These are phyloP conservation scores for Lamprotornis superbus DNA, from an alignment of 2,113 vertebrate genomes.

Conservation along the genomic window DNA sequence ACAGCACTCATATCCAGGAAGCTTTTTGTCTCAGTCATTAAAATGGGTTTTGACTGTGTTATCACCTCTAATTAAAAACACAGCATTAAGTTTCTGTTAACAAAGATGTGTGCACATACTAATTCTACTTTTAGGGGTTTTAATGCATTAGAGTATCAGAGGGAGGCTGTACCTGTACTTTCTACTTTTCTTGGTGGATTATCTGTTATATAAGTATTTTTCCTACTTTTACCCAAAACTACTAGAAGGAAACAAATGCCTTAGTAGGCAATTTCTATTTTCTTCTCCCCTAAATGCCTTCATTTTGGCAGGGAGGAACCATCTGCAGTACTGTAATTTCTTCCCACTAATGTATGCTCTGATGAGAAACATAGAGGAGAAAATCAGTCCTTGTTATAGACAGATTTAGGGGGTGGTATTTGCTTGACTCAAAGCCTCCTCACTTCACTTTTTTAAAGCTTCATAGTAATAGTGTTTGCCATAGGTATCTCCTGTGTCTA, in stretches of 20 bases:
- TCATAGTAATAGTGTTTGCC: not conserved
- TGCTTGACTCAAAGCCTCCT: not conserved
- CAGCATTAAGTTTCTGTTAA: not conserved
- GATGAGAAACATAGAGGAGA: not conserved
- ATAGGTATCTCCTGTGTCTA: not conserved
- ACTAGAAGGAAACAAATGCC: slow-evolving; percentile 29
- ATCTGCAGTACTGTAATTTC: slow-evolving; percentile 42
- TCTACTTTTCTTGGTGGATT: not conserved
- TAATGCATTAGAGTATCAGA: not conserved
- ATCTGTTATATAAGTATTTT: not conserved
- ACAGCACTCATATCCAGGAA: not conserved
- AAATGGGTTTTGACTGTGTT: not conserved
- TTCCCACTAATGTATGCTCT: slow-evolving; percentile 22
- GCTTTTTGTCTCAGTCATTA: not conserved
- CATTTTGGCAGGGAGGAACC: slow-evolving; percentile 35
- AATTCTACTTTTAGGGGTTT: not conserved
- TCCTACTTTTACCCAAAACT: not conserved
- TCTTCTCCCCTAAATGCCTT: slow-evolving; percentile 1
- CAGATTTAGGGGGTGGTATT: slow-evolving; percentile 17
- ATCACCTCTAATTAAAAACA: not conserved
- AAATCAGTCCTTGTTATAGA: slow-evolving; percentile 2
- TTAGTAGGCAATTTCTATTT: slow-evolving; percentile 51
- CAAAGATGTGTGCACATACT: not conserved
- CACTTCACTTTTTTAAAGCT: not conserved
- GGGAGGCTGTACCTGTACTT: not conserved